These are phyloP conservation scores for Patella depressa DNA, from an alignment of 2,888 invertebrate genomes.

Conservation along the genomic window DNA sequence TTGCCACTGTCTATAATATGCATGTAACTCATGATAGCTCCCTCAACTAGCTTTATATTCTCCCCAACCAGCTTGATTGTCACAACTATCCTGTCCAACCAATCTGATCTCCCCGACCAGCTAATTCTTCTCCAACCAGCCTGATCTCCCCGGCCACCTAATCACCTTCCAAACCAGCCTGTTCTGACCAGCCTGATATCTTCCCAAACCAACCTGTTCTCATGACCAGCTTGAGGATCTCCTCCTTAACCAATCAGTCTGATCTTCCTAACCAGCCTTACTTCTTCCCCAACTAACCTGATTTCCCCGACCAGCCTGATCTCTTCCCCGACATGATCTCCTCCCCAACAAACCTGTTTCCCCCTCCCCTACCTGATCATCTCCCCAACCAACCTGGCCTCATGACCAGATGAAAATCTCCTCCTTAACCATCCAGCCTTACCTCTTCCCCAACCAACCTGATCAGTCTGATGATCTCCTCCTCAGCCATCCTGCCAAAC, in stretches of 20 bases:
- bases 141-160: no score
- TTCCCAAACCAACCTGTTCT: neutral
- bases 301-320: neutral
- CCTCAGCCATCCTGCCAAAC: neutral
- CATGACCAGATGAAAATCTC: no score
- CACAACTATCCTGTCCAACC: no score
- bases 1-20: no score
- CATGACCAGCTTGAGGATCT: no score
- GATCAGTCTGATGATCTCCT: neutral
- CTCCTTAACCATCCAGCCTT: neutral
- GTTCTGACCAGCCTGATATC: neutral
- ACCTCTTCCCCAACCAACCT: slow-evolving; percentile 27
- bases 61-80: no score
- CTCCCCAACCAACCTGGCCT: slow-evolving; percentile 20
- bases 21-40: no score
- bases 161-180: no score
- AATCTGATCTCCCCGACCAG: no score
- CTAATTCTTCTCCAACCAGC: no score
- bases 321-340: neutral
- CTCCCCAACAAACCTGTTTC: neutral
- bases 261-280: neutral
- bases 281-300: slow-evolving; percentile 2
- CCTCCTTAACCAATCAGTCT: no score
- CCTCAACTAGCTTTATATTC: no score
- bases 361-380: slow-evolving; percentile 26